Base-by-base conservation (phyloP, 1,140 invertebrate genomes). In the Venustaconcha ellipsiformis region DNA sequence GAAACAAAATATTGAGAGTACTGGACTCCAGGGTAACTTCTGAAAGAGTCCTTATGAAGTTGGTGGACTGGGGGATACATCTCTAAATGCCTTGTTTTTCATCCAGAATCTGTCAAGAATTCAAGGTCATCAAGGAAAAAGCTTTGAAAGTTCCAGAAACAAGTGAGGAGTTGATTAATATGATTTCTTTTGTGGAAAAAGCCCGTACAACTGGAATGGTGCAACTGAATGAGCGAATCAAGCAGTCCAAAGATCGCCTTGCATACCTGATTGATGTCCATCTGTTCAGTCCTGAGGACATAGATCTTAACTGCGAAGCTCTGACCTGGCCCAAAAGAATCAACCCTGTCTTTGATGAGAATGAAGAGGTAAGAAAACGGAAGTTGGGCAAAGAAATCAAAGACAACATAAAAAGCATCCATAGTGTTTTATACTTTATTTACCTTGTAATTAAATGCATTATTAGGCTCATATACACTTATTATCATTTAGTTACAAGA, bases 261-360 rank as follows among this genome's bases (percentile, higher is more conserved):
- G 77, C 83, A 4, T 90, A 88, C 71, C 82, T 90, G 11, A 84
- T 90, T 68, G 88, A 90, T 74, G 82, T 85, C n/a, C 88, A 86
- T 76, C 81, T 89, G 70, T 90, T 90, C 74, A 80, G 85, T 63
- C 76, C 84, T 18, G 88, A 88, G 37, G 89, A 90, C 72, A 84
- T 91, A 71, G 81, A 84, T 37, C 78, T 90, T 30, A 91, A 91
- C 78, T 88, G 84, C 70, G 81, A 88, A 63, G 86, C 88, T 17
- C 83, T 90, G 14, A 88, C 86, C n/a, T 90, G 90, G 88, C 89
- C 89, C 15, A 80, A 84, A 17, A 81, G 81, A 66, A 90, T 91
- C 74, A 84, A 86, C 65, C 86, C 88, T 23, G 81, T 90, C 2
- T 90, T 91, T 82, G 89, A 90, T 83, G 65, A 81, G 15, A 90